Evolutionary conservation across 2,113 vertebrate genomes (phyloP).

Genomic region (Mirza zaza): DNA sequence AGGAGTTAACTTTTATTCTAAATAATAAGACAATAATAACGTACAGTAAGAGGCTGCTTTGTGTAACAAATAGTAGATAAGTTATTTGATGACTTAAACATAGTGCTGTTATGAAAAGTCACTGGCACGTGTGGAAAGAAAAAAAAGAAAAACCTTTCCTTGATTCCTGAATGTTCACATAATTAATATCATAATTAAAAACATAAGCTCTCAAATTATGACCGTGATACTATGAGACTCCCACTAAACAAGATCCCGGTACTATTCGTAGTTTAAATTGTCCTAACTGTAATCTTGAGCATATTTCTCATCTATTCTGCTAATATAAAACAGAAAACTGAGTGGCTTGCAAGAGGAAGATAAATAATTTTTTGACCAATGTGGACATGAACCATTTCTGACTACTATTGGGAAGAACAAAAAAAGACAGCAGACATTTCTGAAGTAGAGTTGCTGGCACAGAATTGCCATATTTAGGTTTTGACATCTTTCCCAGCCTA

Average conservation of each 20-base stretch:
- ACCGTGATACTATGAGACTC: neutral
- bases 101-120: conserved; percentile 18
- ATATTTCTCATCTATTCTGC: neutral
- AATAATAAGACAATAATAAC: conserved; percentile 32
- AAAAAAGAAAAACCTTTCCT: neutral
- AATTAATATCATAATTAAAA: neutral
- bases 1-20: neutral
- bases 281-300: neutral
- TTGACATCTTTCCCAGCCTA: neutral
- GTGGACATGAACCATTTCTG: neutral
- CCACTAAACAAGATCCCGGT: neutral
- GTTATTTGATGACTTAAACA: conserved; percentile 44
- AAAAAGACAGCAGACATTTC: conserved; percentile 4
- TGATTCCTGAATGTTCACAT: neutral
- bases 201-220: neutral
- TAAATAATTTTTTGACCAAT: neutral
- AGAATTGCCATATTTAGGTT: neutral
- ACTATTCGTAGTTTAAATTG: conserved; percentile 9
- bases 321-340: conserved; percentile 18
- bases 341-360: conserved; percentile 1
- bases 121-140: neutral
- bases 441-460: neutral
- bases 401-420: neutral
- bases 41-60: neutral
- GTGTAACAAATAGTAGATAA: conserved; percentile 28